These are phyloP conservation scores for Sardina pilchardus DNA, from an alignment of 2,113 vertebrate genomes.

Conservation along the genomic window DNA sequence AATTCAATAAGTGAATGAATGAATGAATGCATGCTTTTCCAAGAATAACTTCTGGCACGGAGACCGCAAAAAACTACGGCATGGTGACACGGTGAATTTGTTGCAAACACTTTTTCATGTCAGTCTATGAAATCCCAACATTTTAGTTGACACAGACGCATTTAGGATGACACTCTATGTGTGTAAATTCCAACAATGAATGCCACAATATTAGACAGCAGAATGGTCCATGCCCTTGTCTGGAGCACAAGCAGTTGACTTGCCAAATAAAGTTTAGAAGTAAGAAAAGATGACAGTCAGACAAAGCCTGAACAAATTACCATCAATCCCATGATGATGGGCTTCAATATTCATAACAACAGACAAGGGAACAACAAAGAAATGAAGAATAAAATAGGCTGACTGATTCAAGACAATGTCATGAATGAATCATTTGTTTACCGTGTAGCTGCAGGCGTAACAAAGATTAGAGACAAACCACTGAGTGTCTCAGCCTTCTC, in stretches of 20 bases:
- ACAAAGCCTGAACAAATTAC: neutral
- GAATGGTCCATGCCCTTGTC: neutral
- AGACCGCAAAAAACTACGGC: no score
- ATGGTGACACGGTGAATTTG: no score
- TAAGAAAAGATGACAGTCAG: neutral
- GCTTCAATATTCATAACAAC: neutral
- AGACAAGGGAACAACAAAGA: neutral
- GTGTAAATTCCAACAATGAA: neutral
- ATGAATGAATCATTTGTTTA: neutral
- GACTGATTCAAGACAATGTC: neutral
- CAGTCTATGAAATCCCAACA: neutral
- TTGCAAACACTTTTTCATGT: no score
- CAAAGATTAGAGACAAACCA: neutral
- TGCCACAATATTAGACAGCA: neutral
- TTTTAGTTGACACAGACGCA: neutral
- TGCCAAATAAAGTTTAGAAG: neutral
- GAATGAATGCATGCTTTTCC: no score
- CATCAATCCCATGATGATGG: neutral
- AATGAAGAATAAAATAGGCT: neutral
- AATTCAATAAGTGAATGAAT: no score
- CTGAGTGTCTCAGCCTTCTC: neutral
- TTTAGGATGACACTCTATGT: neutral
- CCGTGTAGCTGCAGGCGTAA: neutral
- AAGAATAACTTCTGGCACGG: no score
- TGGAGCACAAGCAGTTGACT: neutral